A percentile compares a stretch with the other conserved stretches of the same genome.
Evolutionary conservation across 2,888 invertebrate genomes (phyloP).

Genomic region (Kuschelorhynchus macadamiae): DNA sequence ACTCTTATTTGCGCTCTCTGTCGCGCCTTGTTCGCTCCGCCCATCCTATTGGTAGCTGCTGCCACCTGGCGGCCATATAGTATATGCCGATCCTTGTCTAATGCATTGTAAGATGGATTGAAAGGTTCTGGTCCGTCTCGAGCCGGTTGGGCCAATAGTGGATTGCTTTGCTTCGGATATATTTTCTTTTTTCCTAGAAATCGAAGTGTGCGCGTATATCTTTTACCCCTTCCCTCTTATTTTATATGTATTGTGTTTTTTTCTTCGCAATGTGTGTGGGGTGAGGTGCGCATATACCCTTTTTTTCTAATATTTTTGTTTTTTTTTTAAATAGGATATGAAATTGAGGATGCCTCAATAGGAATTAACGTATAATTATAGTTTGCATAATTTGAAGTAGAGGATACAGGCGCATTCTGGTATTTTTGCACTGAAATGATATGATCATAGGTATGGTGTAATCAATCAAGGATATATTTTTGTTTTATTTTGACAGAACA

Average conservation of each 20-base stretch:
- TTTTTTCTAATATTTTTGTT: conserved; percentile 35
- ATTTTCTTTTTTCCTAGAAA: conserved; percentile 68
- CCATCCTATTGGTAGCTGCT: conserved; percentile 71
- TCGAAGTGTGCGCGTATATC: conserved; percentile 62
- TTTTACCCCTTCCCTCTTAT: conserved; percentile 51
- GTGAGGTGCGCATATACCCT: conserved; percentile 44
- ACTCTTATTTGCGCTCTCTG: conserved; percentile 58
- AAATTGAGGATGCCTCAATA: conserved; percentile 34
- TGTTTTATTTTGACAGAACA: too few species aligned
- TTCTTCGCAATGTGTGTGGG: conserved; percentile 43
- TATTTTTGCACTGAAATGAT: too few species aligned
- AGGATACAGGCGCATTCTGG: too few species aligned
- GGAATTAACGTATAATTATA: conserved; percentile 16
- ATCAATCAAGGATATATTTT: too few species aligned
- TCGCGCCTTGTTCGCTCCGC: conserved; percentile 72
- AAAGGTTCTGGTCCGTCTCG: conserved; percentile 60
- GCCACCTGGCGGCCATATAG: conserved; percentile 61
- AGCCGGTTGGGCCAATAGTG: conserved; percentile 67
- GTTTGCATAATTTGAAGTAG: too few species aligned
- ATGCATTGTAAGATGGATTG: conserved; percentile 45
- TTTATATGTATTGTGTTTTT: conserved; percentile 53
- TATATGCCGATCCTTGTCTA: conserved; percentile 37
- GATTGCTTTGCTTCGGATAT: conserved; percentile 55
- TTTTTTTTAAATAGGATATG: conserved; percentile 27
- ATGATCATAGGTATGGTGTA: too few species aligned